These are phyloP conservation scores for Percopsis transmontana DNA, from an alignment of 2,113 vertebrate genomes.

Conservation along the genomic window DNA sequence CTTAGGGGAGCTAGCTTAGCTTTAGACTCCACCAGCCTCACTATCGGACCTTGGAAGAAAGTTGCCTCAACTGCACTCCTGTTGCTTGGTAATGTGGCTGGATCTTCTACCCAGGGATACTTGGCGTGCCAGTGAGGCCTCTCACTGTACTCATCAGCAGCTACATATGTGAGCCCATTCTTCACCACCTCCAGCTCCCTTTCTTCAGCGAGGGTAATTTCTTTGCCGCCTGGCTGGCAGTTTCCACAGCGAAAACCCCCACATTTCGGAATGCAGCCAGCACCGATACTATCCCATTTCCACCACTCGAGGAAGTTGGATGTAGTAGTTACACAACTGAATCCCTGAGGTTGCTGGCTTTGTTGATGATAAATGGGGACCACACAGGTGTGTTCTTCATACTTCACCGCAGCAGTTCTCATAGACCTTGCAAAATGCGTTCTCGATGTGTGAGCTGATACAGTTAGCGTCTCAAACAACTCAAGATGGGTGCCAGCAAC, in stretches of 20 bases:
- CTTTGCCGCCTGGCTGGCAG: no score
- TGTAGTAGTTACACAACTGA: no score
- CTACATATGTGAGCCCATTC: conserved; percentile 13
- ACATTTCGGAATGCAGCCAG: neutral
- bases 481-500: no score
- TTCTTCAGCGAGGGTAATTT: conserved; percentile 32
- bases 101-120: conserved; percentile 26
- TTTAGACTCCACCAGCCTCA: conserved; percentile 20
- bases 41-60: neutral
- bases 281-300: neutral
- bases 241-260: conserved; percentile 11
- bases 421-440: no score
- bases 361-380: no score
- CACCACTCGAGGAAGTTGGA: neutral
- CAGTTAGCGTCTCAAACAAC: no score
- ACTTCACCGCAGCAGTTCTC: no score
- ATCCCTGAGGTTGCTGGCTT: no score
- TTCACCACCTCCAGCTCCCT: conserved; percentile 19
- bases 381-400: no score
- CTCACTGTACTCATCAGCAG: neutral
- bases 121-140: conserved; percentile 35
- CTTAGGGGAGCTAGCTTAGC: neutral
- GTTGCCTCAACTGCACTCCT: conserved; percentile 4
- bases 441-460: no score
- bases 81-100: conserved; percentile 1